Evolutionary conservation across 2,888 invertebrate species (phyloP).

Genomic region (Automeris io): DNA sequence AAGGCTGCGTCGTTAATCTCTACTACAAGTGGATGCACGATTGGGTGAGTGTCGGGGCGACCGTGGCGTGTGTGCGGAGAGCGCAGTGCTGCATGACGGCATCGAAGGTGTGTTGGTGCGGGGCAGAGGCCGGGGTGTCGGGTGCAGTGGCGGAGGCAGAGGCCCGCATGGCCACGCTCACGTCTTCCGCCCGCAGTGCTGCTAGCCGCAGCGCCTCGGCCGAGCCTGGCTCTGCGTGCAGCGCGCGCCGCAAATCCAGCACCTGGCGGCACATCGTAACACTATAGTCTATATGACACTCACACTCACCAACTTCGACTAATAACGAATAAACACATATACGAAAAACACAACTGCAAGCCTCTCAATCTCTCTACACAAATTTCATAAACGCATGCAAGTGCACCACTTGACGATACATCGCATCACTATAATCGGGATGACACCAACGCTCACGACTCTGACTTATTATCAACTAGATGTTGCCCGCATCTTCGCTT

Average conservation of each 20-base stretch:
- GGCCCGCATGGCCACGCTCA: conserved; percentile 66
- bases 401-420: no score
- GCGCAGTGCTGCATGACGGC: conserved; percentile 75
- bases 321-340: neutral
- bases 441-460: no score
- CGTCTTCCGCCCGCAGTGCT: conserved; percentile 70
- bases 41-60: conserved; percentile 42
- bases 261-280: conserved; percentile 75
- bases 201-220: conserved; percentile 76
- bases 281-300: conserved; percentile 8
- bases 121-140: conserved; percentile 48
- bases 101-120: conserved; percentile 74
- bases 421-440: no score
- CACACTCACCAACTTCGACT: conserved; percentile 2
- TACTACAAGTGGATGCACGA: conserved; percentile 15
- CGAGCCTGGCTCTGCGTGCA: conserved; percentile 83
- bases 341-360: neutral
- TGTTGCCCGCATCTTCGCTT: no score
- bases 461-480: no score
- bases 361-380: neutral
- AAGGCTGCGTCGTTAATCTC: no score
- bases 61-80: conserved; percentile 69
- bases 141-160: conserved; percentile 28
- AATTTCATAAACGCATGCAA: no score
- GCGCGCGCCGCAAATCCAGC: conserved; percentile 87